Percentiles rank a stretch among this genome's conserved stretches.
phyloP scores from a whole-genome alignment of 2,797 vertebrate genomes.

The Anguilla marmorata region DNA sequence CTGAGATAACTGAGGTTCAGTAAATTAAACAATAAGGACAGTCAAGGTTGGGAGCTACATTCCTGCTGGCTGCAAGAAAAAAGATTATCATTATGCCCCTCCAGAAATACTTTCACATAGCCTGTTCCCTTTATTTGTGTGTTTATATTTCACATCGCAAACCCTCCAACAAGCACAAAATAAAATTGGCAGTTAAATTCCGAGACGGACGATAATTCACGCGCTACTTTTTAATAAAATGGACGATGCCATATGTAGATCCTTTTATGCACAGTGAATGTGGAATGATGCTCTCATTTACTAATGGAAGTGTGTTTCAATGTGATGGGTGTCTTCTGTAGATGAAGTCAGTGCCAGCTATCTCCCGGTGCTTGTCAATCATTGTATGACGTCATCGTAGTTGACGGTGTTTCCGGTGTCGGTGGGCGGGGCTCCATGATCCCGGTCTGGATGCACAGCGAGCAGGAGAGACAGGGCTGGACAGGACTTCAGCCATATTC shows the following conservation, averaged over 20 bases:
- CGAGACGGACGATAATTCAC: neutral
- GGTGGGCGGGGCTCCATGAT: slow-evolving; percentile 62
- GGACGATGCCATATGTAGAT: neutral
- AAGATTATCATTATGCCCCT: slow-evolving; percentile 12
- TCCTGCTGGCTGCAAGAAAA: neutral
- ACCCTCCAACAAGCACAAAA: neutral
- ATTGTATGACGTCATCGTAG: slow-evolving; percentile 62
- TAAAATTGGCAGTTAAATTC: neutral
- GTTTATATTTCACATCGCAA: neutral
- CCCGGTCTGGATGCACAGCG: slow-evolving; percentile 56
- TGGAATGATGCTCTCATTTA: neutral
- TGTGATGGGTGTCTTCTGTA: slow-evolving; percentile 4
- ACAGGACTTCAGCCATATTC: slow-evolving; percentile 72
- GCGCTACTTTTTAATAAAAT: neutral
- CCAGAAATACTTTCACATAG: neutral
- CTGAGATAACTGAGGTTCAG: neutral
- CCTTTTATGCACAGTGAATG: neutral
- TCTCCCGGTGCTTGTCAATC: slow-evolving; percentile 64
- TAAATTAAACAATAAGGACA: slow-evolving; percentile 18
- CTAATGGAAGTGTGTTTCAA: neutral
- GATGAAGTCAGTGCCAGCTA: slow-evolving; percentile 59
- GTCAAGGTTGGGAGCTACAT: neutral
- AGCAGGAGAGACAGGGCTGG: slow-evolving; percentile 49
- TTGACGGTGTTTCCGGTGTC: slow-evolving; percentile 66
- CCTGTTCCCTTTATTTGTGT: neutral